These are phyloP conservation scores for Galemys pyrenaicus DNA, from an alignment of 2,113 vertebrate species.

Conservation along the genomic window DNA sequence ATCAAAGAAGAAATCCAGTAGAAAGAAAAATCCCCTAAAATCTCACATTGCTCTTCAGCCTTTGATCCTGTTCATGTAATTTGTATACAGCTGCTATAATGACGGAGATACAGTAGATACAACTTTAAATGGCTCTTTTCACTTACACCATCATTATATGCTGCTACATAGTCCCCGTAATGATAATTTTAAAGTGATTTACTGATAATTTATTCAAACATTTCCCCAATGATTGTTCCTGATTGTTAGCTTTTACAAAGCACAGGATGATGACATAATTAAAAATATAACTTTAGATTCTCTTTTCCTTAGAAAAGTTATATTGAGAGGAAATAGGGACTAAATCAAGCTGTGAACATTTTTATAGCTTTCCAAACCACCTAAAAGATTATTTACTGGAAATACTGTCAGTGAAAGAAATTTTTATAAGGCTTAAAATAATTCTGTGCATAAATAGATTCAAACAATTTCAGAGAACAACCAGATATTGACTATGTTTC, in stretches of 20 bases:
- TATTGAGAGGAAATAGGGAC: not conserved
- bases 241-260: conserved; percentile 44
- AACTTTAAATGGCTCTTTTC: conserved; percentile 18
- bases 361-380: conserved; percentile 13
- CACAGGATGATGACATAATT: not conserved
- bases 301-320: conserved; percentile 44
- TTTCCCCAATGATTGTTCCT: not conserved
- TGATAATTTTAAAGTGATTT: not conserved
- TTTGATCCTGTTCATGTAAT: not conserved
- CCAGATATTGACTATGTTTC: not conserved
- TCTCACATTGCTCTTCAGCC: not conserved
- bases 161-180: not conserved
- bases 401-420: not conserved
- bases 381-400: not conserved
- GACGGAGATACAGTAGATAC: not conserved
- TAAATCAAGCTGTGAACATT: not conserved
- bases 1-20: not conserved
- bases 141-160: not conserved
- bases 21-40: not conserved
- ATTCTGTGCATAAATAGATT: not conserved
- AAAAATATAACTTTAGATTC: not conserved
- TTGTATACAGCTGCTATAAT: not conserved
- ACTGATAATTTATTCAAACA: not conserved
- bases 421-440: not conserved
- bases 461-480: not conserved